A percentile compares a stretch with the other conserved stretches of the same genome.
These are phyloP conservation scores for Lutjanus erythropterus DNA, from an alignment of 2,113 vertebrate genomes.

Conservation along the genomic window DNA sequence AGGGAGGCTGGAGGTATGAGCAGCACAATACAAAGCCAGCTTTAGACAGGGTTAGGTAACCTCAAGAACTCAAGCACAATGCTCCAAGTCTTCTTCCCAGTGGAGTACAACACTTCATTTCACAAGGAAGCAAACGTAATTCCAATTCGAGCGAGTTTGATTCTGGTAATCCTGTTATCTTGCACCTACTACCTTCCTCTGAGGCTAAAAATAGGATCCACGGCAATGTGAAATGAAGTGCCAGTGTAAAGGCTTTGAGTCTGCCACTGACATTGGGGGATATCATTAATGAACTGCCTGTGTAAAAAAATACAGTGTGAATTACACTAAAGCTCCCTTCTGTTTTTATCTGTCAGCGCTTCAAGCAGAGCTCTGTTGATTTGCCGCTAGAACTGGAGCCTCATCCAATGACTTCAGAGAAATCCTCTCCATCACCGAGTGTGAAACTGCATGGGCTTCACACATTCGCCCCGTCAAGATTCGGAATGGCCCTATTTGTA, in stretches of 20 bases:
- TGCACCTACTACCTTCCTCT: conserved; percentile 66
- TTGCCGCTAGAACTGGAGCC: conserved; percentile 31
- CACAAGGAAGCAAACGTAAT: conserved; percentile 62
- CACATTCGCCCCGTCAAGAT: conserved; percentile 67
- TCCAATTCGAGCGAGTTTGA: conserved; percentile 66
- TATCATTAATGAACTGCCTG: conserved; percentile 58
- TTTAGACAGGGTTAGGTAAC: conserved; percentile 60
- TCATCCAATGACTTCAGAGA: conserved; percentile 60
- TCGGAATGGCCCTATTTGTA: conserved; percentile 72
- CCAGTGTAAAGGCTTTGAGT: conserved; percentile 56
- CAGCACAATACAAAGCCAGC: conserved; percentile 53
- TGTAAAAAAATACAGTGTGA: conserved; percentile 58
- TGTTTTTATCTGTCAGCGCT: conserved; percentile 61
- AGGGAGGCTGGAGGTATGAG: conserved; percentile 51
- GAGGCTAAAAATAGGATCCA: conserved; percentile 65
- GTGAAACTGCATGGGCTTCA: conserved; percentile 52
- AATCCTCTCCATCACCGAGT: conserved; percentile 59
- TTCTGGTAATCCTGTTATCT: conserved; percentile 74
- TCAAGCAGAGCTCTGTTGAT: conserved; percentile 58
- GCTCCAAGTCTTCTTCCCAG: conserved; percentile 41
- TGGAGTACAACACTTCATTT: conserved; percentile 61
- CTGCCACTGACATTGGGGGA: conserved; percentile 42
- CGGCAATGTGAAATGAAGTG: conserved; percentile 40
- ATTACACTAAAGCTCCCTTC: conserved; percentile 63
- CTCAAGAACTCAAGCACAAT: conserved; percentile 47